Evolutionary conservation across 2,797 vertebrate genomes (phyloP).

Genomic region (Columba guinea): DNA sequence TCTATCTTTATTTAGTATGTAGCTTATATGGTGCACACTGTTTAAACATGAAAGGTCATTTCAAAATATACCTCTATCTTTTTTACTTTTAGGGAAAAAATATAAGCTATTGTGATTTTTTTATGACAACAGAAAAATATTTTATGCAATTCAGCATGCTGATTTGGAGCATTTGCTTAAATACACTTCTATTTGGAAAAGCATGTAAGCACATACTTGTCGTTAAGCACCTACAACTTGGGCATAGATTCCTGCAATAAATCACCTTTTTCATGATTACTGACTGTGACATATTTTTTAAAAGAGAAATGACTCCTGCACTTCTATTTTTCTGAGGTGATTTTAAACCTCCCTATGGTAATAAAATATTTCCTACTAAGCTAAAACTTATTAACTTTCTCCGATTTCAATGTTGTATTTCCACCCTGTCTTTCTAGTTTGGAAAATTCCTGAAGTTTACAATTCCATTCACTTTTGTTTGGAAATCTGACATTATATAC

Average conservation of each 20-base stretch:
- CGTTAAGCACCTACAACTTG: neutral
- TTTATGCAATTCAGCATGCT: neutral
- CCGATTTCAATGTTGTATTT: neutral
- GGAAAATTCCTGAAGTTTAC: constrained; percentile 24
- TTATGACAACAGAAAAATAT: neutral
- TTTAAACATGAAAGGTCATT: neutral
- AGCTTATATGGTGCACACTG: neutral
- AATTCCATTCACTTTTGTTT: neutral
- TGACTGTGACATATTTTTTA: neutral
- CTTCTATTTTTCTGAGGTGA: neutral
- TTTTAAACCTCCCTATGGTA: constrained; percentile 22
- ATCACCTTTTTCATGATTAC: neutral
- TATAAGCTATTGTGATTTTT: neutral
- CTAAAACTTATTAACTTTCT: constrained; percentile 28
- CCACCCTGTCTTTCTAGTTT: neutral
- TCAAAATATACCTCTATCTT: neutral
- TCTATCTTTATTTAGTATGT: neutral
- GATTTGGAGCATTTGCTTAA: neutral
- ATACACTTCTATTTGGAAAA: neutral
- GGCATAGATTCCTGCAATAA: neutral
- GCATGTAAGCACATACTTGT: neutral
- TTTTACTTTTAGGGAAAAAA: neutral
- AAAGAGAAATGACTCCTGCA: neutral
- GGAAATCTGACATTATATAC: neutral
- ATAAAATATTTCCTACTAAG: constrained; percentile 46